Evolutionary conservation across 1,140 invertebrate species (phyloP).

Genomic region (Palaemon carinicauda): DNA sequence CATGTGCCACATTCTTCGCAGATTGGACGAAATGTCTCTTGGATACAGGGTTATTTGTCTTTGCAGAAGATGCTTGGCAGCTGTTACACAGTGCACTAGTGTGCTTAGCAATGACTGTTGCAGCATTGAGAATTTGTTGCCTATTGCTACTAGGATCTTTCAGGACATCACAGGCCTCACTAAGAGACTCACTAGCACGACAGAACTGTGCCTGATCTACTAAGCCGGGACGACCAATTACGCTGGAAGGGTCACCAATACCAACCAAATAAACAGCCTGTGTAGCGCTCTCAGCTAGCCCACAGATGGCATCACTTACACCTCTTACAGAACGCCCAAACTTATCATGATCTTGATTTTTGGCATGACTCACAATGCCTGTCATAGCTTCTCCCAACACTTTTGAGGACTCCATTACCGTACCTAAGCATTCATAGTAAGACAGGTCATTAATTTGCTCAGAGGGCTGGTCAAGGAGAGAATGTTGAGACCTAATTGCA

Average conservation of each 20-base stretch:
- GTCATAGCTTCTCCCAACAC: slow-evolving; percentile 88
- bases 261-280: slow-evolving; percentile 94
- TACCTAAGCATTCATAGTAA: slow-evolving; percentile 95
- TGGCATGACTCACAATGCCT: slow-evolving; percentile 91
- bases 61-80: slow-evolving; percentile 90
- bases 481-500: slow-evolving; percentile 85
- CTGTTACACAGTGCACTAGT: slow-evolving; percentile 95
- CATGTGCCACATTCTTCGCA: slow-evolving; percentile 96
- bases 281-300: slow-evolving; percentile 91
- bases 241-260: slow-evolving; percentile 87
- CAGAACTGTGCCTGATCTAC: slow-evolving; percentile 92
- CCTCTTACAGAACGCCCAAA: slow-evolving; percentile 87
- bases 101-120: slow-evolving; percentile 95
- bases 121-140: slow-evolving; percentile 86
- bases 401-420: slow-evolving; percentile 93
- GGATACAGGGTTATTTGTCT: slow-evolving; percentile 90
- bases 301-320: slow-evolving; percentile 88
- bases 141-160: slow-evolving; percentile 80
- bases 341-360: slow-evolving; percentile 84
- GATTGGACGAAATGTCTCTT: slow-evolving; percentile 97
- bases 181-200: slow-evolving; percentile 87
- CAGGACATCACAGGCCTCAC: slow-evolving; percentile 84
- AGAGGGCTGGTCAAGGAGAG: slow-evolving; percentile 83
- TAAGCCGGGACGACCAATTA: slow-evolving; percentile 88
- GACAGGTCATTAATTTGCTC: slow-evolving; percentile 88